phyloP scores from a whole-genome alignment of 92 coral and sea anemone genomes.

The Porites cylindrica region DNA sequence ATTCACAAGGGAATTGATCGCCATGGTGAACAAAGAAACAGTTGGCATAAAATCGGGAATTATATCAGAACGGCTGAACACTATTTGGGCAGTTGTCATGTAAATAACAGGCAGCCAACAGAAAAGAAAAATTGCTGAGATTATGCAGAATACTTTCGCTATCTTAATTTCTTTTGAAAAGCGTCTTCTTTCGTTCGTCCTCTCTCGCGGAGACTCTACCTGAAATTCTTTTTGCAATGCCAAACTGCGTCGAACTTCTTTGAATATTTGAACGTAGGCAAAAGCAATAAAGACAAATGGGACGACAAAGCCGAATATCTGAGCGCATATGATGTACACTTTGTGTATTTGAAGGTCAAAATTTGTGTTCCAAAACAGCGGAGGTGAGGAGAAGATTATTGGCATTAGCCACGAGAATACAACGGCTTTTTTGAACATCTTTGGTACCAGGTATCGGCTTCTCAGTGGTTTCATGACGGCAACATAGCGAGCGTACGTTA shows the following conservation, averaged over 20 bases:
- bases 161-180: conserved; percentile 68
- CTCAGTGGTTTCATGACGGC: conserved; percentile 70
- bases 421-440: conserved; percentile 48
- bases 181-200: conserved; percentile 28
- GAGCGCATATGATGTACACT: conserved; percentile 59
- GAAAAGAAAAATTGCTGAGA: conserved; percentile 63
- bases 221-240: conserved; percentile 18
- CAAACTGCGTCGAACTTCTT: conserved; percentile 61
- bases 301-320: conserved; percentile 67
- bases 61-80: conserved; percentile 41
- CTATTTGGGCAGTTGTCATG: conserved; percentile 60
- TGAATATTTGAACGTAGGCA: conserved; percentile 70
- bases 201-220: neutral
- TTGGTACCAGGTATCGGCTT: conserved; percentile 57
- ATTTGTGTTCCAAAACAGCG: conserved; percentile 71
- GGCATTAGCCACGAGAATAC: conserved; percentile 66
- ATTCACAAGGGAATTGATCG: conserved; percentile 71
- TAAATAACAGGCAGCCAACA: conserved; percentile 85
- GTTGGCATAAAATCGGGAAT: conserved; percentile 55
- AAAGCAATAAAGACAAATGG: conserved; percentile 66
- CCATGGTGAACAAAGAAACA: conserved; percentile 69
- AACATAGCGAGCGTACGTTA: conserved; percentile 74
- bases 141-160: conserved; percentile 67
- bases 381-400: conserved; percentile 48
- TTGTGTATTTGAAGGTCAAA: conserved; percentile 45